phyloP scores from a whole-genome alignment of 1,140 invertebrate genomes.

The Schmidtea mediterranea region DNA sequence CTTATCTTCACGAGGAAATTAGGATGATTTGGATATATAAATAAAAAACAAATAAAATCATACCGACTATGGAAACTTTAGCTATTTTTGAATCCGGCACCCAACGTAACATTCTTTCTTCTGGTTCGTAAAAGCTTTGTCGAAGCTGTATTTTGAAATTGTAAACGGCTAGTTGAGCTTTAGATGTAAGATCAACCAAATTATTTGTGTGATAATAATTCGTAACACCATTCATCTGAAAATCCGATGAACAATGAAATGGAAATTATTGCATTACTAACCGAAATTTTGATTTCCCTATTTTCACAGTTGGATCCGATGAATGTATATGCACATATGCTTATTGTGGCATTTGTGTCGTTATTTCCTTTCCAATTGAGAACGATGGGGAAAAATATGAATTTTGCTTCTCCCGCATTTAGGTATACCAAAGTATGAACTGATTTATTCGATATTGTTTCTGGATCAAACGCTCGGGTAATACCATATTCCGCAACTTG shows the following conservation, averaged over 20 bases:
- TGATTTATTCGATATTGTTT: not conserved
- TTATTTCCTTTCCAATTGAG: constrained; percentile 41
- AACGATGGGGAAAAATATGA: constrained; percentile 64
- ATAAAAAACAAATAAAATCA: constrained; percentile 8
- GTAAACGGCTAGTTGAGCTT: constrained; percentile 65
- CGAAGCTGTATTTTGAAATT: constrained; percentile 80
- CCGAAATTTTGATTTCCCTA: constrained; percentile 40
- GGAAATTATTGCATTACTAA: not conserved
- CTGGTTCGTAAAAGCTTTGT: constrained; percentile 59
- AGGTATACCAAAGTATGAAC: constrained; percentile 6
- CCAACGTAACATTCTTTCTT: constrained; percentile 59
- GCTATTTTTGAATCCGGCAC: constrained; percentile 72
- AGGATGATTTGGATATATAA: not conserved
- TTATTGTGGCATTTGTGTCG: constrained; percentile 38
- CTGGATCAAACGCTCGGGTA: not conserved
- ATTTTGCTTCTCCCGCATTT: constrained; percentile 18
- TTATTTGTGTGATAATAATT: constrained; percentile 69
- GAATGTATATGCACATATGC: constrained; percentile 51
- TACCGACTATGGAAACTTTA: constrained; percentile 51
- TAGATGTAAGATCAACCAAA: constrained; percentile 60
- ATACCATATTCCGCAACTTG: not conserved
- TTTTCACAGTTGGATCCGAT: constrained; percentile 49
- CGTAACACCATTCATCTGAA: constrained; percentile 56
- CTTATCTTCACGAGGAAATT: no score
- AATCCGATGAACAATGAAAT: constrained; percentile 4